Evolutionary conservation across 2,888 invertebrate species (phyloP), one percentile per base, ranked within the genome.

Genomic region (Hemaris fuciformis): DNA sequence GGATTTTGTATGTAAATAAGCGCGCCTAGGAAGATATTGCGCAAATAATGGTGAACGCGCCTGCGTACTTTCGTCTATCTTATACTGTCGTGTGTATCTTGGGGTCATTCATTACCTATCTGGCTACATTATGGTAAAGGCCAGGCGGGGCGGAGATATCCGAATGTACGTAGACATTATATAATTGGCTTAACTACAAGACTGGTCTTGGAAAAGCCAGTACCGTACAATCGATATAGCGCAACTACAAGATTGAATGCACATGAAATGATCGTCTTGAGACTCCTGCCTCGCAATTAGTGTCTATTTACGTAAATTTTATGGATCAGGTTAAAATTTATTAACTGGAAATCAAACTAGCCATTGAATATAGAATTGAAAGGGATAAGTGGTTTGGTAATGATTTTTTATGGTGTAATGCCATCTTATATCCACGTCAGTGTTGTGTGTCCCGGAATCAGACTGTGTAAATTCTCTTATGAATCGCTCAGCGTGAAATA

Each of bases 71-170:
- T 53, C 53, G 27, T 18, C 53, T 53, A 53, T 53, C 53, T 53
- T n/a, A n/a, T 18, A 53, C 18, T 53, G 53, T 53, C 53, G 53
- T 8, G 27, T 31, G 27, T 53, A 53, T 31, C 53, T 53, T 18
- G 20, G 18, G 53, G 53, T 53, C 53, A 31, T 53, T 53, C 53
- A 53, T 53, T 53, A 53, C 31, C 31, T 53, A 53, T 53, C 53
- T 53, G 18, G 31, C 8, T 31, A 15, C 31, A 27, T 53, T 53
- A 27, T 18, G 31, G 53, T 15, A 53, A 53, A 53, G 53, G 27
- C 31, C 18, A 53, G 31, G 18, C 53, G 53, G 53, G 27, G 43
- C 8, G 31, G 31, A 27, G 27, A 53, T 31, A 27, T 53, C 45
- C 7, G 22, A 22, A 20, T 22, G 22, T 20, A 45, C 22, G 22